A percentile compares a stretch with the other conserved stretches of the same genome.
Conservation (phyloP, 2,113 vertebrate species). For the Plecturocebus donacophilus region DNA sequence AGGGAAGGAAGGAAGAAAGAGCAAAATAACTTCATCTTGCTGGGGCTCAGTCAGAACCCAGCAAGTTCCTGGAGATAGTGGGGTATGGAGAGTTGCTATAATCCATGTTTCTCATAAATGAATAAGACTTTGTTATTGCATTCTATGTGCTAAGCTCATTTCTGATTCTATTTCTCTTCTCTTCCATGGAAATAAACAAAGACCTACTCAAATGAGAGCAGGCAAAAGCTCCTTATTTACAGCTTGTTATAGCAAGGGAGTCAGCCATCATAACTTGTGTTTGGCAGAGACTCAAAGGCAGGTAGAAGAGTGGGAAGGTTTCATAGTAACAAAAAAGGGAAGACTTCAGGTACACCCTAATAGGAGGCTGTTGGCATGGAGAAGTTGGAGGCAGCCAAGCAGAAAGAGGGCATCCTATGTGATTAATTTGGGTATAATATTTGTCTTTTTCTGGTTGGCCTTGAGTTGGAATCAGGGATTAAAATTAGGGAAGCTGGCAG, state of each 20-base stretch:
- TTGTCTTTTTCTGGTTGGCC: background rate
- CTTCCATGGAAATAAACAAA: conserved; percentile 19
- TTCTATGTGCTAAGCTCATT: background rate
- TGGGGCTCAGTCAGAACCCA: background rate
- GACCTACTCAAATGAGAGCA: background rate
- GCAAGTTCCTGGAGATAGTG: background rate
- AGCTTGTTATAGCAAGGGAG: background rate
- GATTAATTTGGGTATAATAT: background rate
- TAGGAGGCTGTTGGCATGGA: background rate
- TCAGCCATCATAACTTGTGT: background rate
- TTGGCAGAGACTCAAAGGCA: background rate
- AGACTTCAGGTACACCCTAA: background rate
- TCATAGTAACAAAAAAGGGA: background rate
- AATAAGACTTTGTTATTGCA: background rate
- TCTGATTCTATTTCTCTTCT: background rate
- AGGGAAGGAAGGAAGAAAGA: background rate
- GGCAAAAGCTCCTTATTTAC: background rate
- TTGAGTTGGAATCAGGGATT: background rate
- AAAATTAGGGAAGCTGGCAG: background rate
- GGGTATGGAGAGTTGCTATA: background rate
- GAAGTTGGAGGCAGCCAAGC: background rate
- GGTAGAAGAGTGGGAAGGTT: background rate
- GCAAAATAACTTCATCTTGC: background rate
- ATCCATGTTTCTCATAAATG: background rate
- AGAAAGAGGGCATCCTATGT: background rate